Evolutionary conservation across 2,888 invertebrate genomes (phyloP).

Genomic region (Theodoxus fluviatilis): DNA sequence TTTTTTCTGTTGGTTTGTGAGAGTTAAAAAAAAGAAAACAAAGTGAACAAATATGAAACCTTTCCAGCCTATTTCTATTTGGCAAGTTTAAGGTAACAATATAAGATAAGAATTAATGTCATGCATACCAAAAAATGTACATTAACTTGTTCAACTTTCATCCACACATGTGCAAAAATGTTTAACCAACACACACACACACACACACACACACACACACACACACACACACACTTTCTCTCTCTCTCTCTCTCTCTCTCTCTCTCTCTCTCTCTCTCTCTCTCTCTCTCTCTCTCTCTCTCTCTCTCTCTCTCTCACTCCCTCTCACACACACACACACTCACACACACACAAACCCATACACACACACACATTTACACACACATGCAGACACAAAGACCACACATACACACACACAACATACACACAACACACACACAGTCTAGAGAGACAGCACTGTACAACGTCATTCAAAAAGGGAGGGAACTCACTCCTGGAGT

Average conservation of each 20-base stretch:
- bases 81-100: too few species aligned
- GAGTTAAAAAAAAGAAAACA: too few species aligned
- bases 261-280: background rate
- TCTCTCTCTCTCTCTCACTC: background rate
- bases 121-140: too few species aligned
- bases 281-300: background rate
- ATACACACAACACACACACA: background rate
- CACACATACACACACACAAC: background rate
- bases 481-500: constrained; percentile 57
- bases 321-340: background rate
- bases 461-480: background rate
- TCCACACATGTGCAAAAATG: background rate
- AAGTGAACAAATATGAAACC: too few species aligned
- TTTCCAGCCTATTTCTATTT: too few species aligned
- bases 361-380: too few species aligned
- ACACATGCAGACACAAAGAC: background rate
- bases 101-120: too few species aligned
- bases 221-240: background rate
- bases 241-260: background rate
- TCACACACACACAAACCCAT: background rate
- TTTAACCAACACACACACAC: background rate
- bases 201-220: background rate
- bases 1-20: too few species aligned
- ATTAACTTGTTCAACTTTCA: too few species aligned
- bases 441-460: background rate